Conservation (phyloP, 2,113 vertebrate species). For the Aphelocoma coerulescens region DNA sequence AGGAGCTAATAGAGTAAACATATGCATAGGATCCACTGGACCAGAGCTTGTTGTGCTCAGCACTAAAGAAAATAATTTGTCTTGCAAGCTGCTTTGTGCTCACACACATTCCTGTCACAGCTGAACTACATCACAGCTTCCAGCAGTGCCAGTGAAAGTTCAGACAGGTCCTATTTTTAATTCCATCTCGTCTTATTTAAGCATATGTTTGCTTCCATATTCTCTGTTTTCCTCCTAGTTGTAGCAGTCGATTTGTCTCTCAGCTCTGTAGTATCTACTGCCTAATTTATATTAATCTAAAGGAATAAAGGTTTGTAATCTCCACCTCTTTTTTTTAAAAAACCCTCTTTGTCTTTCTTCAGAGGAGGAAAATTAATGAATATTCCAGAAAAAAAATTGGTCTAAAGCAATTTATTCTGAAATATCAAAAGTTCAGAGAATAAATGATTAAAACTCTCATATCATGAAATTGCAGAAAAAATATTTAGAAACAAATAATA, state of each 20-base stretch:
- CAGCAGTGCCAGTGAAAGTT: neutral
- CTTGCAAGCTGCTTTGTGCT: neutral
- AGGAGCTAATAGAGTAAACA: neutral
- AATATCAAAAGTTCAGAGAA: neutral
- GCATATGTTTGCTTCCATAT: neutral
- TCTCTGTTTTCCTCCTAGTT: neutral
- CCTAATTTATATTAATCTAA: neutral
- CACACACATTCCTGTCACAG: neutral
- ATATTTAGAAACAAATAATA: neutral
- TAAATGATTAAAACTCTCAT: neutral
- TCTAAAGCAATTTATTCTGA: neutral
- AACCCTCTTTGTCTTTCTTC: neutral
- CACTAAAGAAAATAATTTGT: neutral
- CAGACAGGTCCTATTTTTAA: neutral
- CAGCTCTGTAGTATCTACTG: neutral
- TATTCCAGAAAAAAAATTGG: neutral
- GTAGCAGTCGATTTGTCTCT: neutral
- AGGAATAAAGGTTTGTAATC: neutral
- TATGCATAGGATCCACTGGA: neutral
- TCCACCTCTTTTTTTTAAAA: neutral
- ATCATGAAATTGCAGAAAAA: neutral
- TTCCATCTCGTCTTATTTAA: neutral
- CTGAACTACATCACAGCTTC: neutral
- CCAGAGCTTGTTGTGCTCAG: neutral
- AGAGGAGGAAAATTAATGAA: neutral